phyloP scores from a whole-genome alignment of 2,113 vertebrate genomes.

The Hymenochirus boettgeri region DNA sequence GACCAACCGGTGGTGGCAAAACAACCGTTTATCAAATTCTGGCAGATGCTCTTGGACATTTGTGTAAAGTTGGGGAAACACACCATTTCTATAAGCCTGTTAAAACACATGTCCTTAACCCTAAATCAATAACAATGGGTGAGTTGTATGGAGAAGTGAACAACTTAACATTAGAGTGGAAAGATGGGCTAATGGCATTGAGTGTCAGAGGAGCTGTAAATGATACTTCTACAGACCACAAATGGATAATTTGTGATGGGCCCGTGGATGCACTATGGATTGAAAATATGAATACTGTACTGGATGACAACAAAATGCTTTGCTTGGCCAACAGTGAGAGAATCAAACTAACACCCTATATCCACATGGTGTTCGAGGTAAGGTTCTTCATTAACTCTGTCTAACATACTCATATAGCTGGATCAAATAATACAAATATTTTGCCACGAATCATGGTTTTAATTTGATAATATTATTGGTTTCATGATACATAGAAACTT shows the following conservation, averaged over 20 bases:
- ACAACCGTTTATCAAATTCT: slow-evolving; percentile 73
- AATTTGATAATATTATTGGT: no score
- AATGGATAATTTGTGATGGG: slow-evolving; percentile 83
- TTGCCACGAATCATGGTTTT: no score
- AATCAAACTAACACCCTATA: slow-evolving; percentile 78
- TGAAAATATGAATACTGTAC: slow-evolving; percentile 87
- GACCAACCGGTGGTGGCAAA: slow-evolving; percentile 80
- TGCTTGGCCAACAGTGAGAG: slow-evolving; percentile 84
- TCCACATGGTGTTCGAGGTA: slow-evolving; percentile 88
- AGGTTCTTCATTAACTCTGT: neutral
- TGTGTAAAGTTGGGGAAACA: slow-evolving; percentile 52
- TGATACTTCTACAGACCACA: slow-evolving; percentile 70
- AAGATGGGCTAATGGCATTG: slow-evolving; percentile 81
- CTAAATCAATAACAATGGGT: slow-evolving; percentile 85
- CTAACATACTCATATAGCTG: no score
- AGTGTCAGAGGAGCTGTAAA: slow-evolving; percentile 73
- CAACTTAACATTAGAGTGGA: slow-evolving; percentile 77
- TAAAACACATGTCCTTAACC: slow-evolving; percentile 76
- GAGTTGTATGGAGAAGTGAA: slow-evolving; percentile 84
- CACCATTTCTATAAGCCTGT: slow-evolving; percentile 73
- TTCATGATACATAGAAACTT: no score
- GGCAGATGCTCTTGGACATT: slow-evolving; percentile 66
- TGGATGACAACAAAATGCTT: slow-evolving; percentile 89
- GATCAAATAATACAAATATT: no score
- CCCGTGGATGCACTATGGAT: slow-evolving; percentile 87